Conservation (phyloP, 2,797 vertebrate genomes). For the Garrulus glandarius region DNA sequence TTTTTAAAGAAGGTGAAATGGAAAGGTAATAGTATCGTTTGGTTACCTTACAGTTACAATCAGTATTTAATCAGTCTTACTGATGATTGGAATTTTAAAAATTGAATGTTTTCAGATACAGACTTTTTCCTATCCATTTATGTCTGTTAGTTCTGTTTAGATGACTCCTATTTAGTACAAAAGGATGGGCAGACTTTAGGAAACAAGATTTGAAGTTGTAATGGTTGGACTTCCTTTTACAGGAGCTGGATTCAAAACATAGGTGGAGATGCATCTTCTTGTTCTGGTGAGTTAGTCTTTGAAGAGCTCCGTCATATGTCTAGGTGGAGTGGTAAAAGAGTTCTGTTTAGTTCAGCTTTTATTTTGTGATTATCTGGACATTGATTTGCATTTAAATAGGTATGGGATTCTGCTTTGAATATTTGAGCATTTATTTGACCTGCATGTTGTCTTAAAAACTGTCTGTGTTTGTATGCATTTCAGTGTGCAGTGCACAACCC, state of each 20-base stretch:
- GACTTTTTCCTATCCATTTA: background rate
- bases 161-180: background rate
- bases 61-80: background rate
- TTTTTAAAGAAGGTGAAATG: constrained; percentile 65
- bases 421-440: background rate
- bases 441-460: constrained; percentile 4
- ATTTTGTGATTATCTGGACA: background rate
- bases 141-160: background rate
- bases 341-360: background rate
- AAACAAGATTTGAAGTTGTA: background rate
- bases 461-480: constrained; percentile 8
- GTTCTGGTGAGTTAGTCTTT: constrained; percentile 77
- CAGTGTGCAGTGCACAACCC: background rate
- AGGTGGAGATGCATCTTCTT: constrained; percentile 83
- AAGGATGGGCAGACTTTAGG: background rate
- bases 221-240: constrained; percentile 46
- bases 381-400: background rate
- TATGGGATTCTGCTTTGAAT: background rate
- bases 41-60: background rate
- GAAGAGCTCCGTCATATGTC: background rate
- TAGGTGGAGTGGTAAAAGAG: background rate
- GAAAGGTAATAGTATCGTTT: constrained; percentile 73
- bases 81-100: background rate
- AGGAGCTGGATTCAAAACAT: constrained; percentile 89
- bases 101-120: background rate